These are phyloP conservation scores for Thunnus thynnus DNA, from an alignment of 2,113 vertebrate species.

Conservation along the genomic window DNA sequence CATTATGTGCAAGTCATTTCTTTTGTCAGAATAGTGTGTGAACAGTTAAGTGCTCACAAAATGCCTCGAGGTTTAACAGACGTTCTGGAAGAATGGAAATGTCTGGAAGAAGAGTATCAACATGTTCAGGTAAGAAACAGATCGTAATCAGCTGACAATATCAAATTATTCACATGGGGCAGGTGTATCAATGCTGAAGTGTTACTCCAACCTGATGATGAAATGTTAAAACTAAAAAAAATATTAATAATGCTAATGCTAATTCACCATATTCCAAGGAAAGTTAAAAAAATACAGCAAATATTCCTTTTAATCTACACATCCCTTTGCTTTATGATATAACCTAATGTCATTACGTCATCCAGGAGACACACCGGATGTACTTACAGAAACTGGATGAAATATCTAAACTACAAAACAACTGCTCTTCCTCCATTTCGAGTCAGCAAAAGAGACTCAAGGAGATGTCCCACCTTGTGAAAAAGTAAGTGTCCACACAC, in stretches of 20 bases:
- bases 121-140: slow-evolving; percentile 87
- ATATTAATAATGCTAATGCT: not conserved
- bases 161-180: not conserved
- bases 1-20: slow-evolving; percentile 27
- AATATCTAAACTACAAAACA: slow-evolving; percentile 91
- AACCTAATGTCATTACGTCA: not conserved
- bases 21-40: not conserved
- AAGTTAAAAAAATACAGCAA: not conserved
- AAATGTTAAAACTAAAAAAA: not conserved
- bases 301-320: not conserved
- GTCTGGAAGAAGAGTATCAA: slow-evolving; percentile 89
- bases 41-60: slow-evolving; percentile 13
- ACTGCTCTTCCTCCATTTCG: slow-evolving; percentile 86
- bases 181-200: not conserved
- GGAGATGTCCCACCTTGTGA: slow-evolving; percentile 85
- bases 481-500: slow-evolving; percentile 79
- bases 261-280: not conserved
- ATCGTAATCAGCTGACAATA: not conserved
- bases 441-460: slow-evolving; percentile 88
- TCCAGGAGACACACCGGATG: slow-evolving; percentile 90
- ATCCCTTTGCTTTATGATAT: not conserved
- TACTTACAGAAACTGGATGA: slow-evolving; percentile 94
- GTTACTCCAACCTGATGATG: not conserved
- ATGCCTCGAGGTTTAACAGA: slow-evolving; percentile 69
- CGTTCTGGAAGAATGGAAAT: slow-evolving; percentile 88